Conservation (phyloP, 1,140 invertebrate species). For the Pseudomyrmex cubaensis region DNA sequence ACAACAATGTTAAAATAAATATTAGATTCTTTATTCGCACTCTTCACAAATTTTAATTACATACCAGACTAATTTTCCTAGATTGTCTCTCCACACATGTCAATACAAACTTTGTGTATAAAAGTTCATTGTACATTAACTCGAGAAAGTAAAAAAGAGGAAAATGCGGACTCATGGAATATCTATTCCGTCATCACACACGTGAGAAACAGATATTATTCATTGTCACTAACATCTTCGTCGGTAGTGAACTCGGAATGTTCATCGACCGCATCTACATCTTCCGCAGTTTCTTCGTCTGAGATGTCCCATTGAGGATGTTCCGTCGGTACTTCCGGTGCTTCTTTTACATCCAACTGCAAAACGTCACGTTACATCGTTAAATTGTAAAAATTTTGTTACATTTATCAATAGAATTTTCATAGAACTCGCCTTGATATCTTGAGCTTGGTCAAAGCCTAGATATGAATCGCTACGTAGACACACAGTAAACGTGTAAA, state of each 20-base stretch:
- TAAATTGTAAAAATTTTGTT: background rate
- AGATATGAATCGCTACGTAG: slow-evolving; percentile 97
- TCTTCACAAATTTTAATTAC: slow-evolving; percentile 71
- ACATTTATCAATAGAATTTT: background rate
- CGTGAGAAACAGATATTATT: slow-evolving; percentile 77
- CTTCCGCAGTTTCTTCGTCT: slow-evolving; percentile 95
- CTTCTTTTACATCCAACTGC: slow-evolving; percentile 97
- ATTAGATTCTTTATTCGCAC: slow-evolving; percentile 80
- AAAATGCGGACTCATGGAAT: slow-evolving; percentile 64
- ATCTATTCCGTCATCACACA: slow-evolving; percentile 55
- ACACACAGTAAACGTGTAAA: slow-evolving; percentile 97
- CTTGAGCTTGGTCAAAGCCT: slow-evolving; percentile 95
- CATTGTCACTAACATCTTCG: slow-evolving; percentile 88
- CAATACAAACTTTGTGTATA: slow-evolving; percentile 74
- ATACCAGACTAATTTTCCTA: slow-evolving; percentile 70
- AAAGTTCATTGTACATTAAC: slow-evolving; percentile 74
- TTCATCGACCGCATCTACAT: slow-evolving; percentile 88
- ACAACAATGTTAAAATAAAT: slow-evolving; percentile 85
- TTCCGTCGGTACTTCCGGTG: slow-evolving; percentile 94
- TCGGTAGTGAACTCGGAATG: slow-evolving; percentile 91
- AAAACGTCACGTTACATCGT: slow-evolving; percentile 67
- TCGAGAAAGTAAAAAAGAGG: slow-evolving; percentile 73
- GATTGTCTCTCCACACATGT: slow-evolving; percentile 72
- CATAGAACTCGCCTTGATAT: slow-evolving; percentile 90
- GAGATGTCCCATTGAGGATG: slow-evolving; percentile 99